A percentile compares a stretch with the other conserved stretches of the same genome.
Evolutionary conservation across 2,113 vertebrate genomes (phyloP).

Genomic region (Potamarius usumacintae): DNA sequence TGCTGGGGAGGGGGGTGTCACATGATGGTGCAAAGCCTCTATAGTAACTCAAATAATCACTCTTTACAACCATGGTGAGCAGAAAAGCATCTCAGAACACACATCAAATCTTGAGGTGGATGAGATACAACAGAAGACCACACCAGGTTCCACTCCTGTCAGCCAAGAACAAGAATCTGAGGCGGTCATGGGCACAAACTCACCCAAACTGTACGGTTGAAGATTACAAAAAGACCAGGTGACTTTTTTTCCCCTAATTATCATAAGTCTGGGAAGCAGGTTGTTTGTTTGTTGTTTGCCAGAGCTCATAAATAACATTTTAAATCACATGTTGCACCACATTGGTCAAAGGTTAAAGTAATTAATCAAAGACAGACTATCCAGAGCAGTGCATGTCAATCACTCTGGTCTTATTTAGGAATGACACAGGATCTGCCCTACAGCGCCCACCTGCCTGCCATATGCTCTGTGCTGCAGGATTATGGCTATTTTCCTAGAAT

Average conservation of each 20-base stretch:
- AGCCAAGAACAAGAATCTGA: background rate
- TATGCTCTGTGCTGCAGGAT: slow-evolving; percentile 45
- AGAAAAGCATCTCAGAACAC: background rate
- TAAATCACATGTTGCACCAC: slow-evolving; percentile 34
- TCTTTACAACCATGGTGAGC: background rate
- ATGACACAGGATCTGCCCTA: slow-evolving; percentile 51
- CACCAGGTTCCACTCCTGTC: background rate
- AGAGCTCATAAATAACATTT: background rate
- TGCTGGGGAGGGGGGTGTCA: no score
- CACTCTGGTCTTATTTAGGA: slow-evolving; percentile 48
- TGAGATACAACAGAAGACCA: background rate
- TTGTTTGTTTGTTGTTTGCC: background rate
- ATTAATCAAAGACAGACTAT: slow-evolving; percentile 49
- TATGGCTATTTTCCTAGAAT: slow-evolving; percentile 46
- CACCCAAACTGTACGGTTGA: background rate
- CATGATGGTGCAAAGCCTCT: background rate
- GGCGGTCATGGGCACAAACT: background rate
- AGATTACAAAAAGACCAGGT: background rate
- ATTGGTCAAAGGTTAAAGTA: slow-evolving; percentile 25
- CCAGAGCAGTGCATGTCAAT: slow-evolving; percentile 41
- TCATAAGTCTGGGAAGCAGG: background rate
- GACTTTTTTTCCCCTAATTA: background rate
- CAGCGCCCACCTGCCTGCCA: slow-evolving; percentile 39
- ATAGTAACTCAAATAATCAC: background rate
- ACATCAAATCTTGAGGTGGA: background rate